Base-by-base conservation (phyloP, 1,140 invertebrate genomes). In the Danaus melanippus region DNA sequence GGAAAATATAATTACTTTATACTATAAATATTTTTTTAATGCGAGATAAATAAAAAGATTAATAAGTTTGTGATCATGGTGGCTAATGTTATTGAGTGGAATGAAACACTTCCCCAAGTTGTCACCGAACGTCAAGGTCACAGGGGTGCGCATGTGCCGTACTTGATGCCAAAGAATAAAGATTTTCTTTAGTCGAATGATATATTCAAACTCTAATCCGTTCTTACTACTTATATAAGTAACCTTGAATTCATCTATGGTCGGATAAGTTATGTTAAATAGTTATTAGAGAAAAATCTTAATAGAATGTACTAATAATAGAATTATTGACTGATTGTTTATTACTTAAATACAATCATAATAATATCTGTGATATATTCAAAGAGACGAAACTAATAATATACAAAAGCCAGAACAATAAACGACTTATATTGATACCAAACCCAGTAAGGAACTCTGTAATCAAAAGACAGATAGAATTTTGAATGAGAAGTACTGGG, bases 91-190 rank as follows among this genome's bases (percentile, higher is more conserved):
- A 52, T 52, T 44, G 11, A 32, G 21, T 32, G 21, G 21, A 32
- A 32, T 32, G 21, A 32, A 32, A 32, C 6, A 32, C 21, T 64
- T 54, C 62, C 62, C 62, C 50, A 56, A 67, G 59, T 59, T 65
- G 62, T 67, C 59, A 67, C 47, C 60, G 49, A 47, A 57, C 66
- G 67, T 64, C 69, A 72, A 74, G 69, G 71, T 60, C 67, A 66
- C 60, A 62, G 60, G 60, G 64, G 67, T 66, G 66, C 68, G 69
- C 65, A 72, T 74, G 69, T 74, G 67, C 67, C 55, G 58, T 62
- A 65, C 50, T 66, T 64, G 57, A 66, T 61, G 51, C 62, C 58
- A 66, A 62, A 62, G 51, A 67, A 64, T 70, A 63, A 69, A 62
- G 67, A 69, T 64, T 69, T 67, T 64, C 60, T 58, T 64, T 51